Evolutionary conservation across 23 tunicate genomes (phyloP), one percentile per base, ranked within the genome.

Genomic region (Phallusia fumigata): DNA sequence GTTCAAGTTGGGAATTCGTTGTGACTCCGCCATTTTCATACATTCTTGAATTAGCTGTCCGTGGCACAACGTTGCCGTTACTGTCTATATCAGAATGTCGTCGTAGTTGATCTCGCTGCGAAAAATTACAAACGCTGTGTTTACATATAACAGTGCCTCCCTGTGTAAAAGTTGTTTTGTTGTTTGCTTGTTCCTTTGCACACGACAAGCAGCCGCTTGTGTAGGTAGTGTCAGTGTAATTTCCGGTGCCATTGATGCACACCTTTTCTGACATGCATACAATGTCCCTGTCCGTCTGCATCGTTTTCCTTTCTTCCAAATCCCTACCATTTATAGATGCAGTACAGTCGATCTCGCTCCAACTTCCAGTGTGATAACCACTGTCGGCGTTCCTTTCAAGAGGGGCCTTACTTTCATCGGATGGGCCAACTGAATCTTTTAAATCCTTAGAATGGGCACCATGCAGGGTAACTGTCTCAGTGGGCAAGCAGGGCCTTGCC

Each of bases 321-420:
- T 58, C 28, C 28, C 28, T 58, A 21, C 13, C 69, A 58, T 58
- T 58, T 22, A 58, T 58, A 58, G 69, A 21, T 13, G 69, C 28
- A 19, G 36, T 19, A 52, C 50, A 79, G 0, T 88, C 84, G 18
- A 74, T 28, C 72, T 83, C 74, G 19, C 83, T 78, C 33, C 45
- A 88, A 79, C 96, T 91, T 1, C 69, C 69, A 58, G 69, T 58
- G 81, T 91, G 88, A 77, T 91, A 91, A 52, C 96, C 96, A 45
- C 96, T 91, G 65, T 91, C 96, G 11, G 74, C 87, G 79, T 86
- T 91, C 8, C 82, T 69, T 22, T 83, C 81, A 36, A 24, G 44
- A 0, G 88, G 22, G 0, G 88, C 72, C 5, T 80, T 81, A 65
- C 64, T 64, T 31, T 88, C 82, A 35, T 34, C 65, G 19, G 76